Evolutionary conservation across 2,113 vertebrate species (phyloP).

Genomic region (Saccopteryx leptura): DNA sequence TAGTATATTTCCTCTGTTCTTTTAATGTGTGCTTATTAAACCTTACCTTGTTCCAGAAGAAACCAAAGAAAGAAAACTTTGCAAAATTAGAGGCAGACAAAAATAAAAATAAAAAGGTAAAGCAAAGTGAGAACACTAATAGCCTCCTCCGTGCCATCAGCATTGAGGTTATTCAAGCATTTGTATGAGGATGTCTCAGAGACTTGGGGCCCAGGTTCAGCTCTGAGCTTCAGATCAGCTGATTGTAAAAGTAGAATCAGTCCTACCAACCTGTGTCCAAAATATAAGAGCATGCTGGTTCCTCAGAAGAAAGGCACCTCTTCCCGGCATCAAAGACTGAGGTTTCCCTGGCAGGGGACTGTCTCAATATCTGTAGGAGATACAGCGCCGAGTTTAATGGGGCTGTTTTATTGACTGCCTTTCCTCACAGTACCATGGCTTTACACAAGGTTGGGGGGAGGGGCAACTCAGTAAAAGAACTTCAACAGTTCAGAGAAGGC

Average conservation of each 20-base stretch:
- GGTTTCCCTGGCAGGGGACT: background rate
- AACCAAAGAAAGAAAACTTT: constrained; percentile 61
- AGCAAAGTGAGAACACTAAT: background rate
- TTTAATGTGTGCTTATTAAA: constrained; percentile 60
- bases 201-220: background rate
- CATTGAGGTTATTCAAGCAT: background rate
- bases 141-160: background rate
- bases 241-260: background rate
- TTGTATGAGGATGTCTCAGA: fast-evolving
- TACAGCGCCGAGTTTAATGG: background rate
- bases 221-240: background rate
- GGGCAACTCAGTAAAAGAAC: background rate
- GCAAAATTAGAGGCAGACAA: constrained; percentile 40
- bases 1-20: constrained; percentile 40
- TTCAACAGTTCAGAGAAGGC: background rate
- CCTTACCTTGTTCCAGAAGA: constrained; percentile 61
- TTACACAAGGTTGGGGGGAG: background rate
- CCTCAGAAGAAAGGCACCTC: background rate
- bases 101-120: constrained; percentile 47
- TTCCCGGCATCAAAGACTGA: background rate
- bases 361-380: background rate
- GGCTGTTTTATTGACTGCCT: background rate
- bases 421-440: background rate
- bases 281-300: background rate
- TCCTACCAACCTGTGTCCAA: background rate